A percentile compares a stretch with the other conserved stretches of the same genome.
These are phyloP conservation scores for Ptychadena robeensis DNA, from an alignment of 2,797 vertebrate genomes.

Conservation along the genomic window DNA sequence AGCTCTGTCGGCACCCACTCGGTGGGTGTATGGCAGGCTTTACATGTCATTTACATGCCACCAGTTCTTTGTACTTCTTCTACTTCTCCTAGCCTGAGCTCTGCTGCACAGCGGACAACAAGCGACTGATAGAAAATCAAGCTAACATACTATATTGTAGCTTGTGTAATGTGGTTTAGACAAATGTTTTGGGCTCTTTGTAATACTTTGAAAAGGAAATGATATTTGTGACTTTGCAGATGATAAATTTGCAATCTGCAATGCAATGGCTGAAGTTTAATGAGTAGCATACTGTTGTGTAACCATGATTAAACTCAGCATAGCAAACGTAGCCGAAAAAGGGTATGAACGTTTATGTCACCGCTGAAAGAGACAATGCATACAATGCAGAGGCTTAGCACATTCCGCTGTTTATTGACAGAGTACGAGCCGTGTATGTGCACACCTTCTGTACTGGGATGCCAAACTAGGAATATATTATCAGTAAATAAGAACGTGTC, in stretches of 20 bases:
- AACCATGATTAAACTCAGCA: background rate
- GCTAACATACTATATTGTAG: too few relatives aligned
- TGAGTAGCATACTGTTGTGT: background rate
- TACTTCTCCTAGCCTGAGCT: too few relatives aligned
- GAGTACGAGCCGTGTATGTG: too few relatives aligned
- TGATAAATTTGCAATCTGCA: background rate
- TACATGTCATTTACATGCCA: too few relatives aligned
- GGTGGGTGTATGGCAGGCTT: too few relatives aligned
- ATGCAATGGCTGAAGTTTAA: background rate
- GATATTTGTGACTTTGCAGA: background rate
- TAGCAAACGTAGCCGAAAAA: conserved; percentile 6
- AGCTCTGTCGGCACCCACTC: too few relatives aligned
- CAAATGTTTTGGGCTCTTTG: background rate
- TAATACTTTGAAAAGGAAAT: background rate
- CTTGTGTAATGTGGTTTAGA: background rate
- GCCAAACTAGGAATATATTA: background rate
- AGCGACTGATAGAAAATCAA: too few relatives aligned
- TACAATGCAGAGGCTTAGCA: background rate
- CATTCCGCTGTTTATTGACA: background rate
- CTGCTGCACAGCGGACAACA: too few relatives aligned
- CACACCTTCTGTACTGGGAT: background rate
- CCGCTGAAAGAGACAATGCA: background rate
- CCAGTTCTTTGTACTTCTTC: too few relatives aligned
- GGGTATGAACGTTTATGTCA: background rate
- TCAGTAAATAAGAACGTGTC: background rate